phyloP scores from a whole-genome alignment of 2,888 invertebrate species.

The Pheosia tremula region DNA sequence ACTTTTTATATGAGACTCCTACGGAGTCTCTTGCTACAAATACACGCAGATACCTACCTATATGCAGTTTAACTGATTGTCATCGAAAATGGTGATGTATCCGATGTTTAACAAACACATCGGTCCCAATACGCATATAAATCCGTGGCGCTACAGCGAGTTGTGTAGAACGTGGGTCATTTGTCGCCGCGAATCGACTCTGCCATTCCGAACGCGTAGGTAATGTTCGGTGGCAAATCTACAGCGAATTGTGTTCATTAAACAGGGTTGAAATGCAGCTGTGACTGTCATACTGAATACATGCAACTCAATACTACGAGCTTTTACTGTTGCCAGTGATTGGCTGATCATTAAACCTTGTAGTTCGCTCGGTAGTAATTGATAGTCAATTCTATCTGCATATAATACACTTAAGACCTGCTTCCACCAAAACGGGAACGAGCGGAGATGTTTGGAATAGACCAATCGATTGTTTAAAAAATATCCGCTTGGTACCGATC shows the following conservation, averaged over 20 bases:
- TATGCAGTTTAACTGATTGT: no score
- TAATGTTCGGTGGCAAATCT: conserved; percentile 34
- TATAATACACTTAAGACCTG: no score
- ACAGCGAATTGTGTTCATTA: conserved; percentile 36
- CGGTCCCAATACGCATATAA: conserved; percentile 3
- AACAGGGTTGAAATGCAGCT: conserved; percentile 40
- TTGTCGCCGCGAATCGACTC: conserved; percentile 37
- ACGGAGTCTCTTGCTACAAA: no score
- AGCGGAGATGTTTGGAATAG: no score
- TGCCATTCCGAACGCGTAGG: conserved; percentile 33
- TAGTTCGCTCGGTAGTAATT: no score
- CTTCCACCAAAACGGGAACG: no score
- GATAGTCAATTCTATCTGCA: no score
- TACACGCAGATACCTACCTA: no score
- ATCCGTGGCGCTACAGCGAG: conserved; percentile 2
- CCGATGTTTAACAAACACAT: conserved; percentile 21
- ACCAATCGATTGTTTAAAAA: no score
- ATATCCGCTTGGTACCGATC: no score
- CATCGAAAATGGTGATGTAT: not conserved
- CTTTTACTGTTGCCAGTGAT: not conserved
- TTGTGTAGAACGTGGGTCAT: conserved; percentile 39
- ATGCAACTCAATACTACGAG: not conserved
- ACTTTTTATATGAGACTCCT: no score
- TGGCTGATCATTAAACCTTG: no score
- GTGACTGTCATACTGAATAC: conserved; percentile 28